Base-by-base conservation (phyloP, 2,113 vertebrate genomes). In the Pelecanoides urinatrix region DNA sequence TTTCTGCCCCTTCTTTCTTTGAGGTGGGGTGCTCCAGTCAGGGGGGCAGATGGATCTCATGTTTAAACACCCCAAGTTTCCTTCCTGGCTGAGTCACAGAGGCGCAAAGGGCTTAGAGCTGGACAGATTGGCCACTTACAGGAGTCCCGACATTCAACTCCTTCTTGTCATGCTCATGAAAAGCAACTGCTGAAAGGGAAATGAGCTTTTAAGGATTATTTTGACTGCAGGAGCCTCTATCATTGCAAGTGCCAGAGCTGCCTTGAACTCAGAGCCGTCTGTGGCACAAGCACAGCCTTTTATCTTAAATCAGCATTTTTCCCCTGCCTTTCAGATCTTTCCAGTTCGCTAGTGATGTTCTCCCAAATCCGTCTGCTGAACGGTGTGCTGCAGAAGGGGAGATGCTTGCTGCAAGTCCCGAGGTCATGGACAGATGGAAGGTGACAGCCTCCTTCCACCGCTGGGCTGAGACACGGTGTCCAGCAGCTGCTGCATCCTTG, bases 381-480 rank as follows among this genome's bases (percentile, higher is more conserved):
- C 34, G 29, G 58, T 4, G 8, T 1, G 29, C 10, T 79, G 70
- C 36, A n/a, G 62, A 42, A 38, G 21, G 21, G 23, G n/a, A 17
- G 13, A 13, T 7, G 67, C 12, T 7, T 58, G 19, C 78, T 52
- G 74, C 65, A 61, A 8, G 50, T 29, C 34, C 80, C 20, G n/a
- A 23, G 49, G 44, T 16, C 34, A 3, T 1, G 34, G 36, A 17
- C 15, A 17, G 11, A 23, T 22, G 42, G 42, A 50, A 8, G 30
- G 14, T 1, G 53, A 20, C 22, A 66, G 8, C 32, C 49, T 34
- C 10, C 20, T 19, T 59, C 19, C 70, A 1, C 5, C 0, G 2
- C 56, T 17, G 65, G 34, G 9, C 58, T 7, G 83, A 61, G 71
- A 13, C 13, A 2, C 1, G 0, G 44, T 1, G 36, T 5, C 16